Evolutionary conservation across 2,888 invertebrate genomes (phyloP).

Genomic region (Tridacna gigas): DNA sequence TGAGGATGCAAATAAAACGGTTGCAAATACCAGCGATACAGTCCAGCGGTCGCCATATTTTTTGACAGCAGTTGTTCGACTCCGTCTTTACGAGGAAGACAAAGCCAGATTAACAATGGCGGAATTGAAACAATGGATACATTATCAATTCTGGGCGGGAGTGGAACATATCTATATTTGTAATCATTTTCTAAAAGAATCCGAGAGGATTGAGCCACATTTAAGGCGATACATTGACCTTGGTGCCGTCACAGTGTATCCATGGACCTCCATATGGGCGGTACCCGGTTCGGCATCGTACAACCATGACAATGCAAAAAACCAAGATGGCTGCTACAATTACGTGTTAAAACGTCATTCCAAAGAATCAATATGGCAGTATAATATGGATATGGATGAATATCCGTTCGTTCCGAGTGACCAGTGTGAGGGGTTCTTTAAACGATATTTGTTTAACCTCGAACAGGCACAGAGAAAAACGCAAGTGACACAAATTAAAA

Average conservation of each 20-base stretch:
- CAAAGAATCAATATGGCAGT: constrained; percentile 59
- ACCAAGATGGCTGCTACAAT: constrained; percentile 69
- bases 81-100: constrained; percentile 52
- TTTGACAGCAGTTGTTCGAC: constrained; percentile 30
- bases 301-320: constrained; percentile 52
- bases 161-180: constrained; percentile 60
- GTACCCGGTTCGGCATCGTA: constrained; percentile 8
- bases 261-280: constrained; percentile 25
- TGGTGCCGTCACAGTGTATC: constrained; percentile 35
- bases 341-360: constrained; percentile 51
- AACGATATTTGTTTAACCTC: constrained; percentile 50
- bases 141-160: constrained; percentile 59
- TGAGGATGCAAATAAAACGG: neutral
- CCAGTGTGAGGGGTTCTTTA: constrained; percentile 56
- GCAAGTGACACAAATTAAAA: constrained; percentile 30
- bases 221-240: constrained; percentile 42
- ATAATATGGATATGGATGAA: constrained; percentile 71
- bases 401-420: constrained; percentile 66
- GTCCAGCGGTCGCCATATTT: neutral
- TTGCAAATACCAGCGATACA: neutral
- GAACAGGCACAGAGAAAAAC: neutral
- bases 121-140: constrained; percentile 63
- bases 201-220: constrained; percentile 33
- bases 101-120: constrained; percentile 53
- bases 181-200: constrained; percentile 43